Base-by-base conservation (phyloP, 2,797 vertebrate genomes). In the Peromyscus aztecus region DNA sequence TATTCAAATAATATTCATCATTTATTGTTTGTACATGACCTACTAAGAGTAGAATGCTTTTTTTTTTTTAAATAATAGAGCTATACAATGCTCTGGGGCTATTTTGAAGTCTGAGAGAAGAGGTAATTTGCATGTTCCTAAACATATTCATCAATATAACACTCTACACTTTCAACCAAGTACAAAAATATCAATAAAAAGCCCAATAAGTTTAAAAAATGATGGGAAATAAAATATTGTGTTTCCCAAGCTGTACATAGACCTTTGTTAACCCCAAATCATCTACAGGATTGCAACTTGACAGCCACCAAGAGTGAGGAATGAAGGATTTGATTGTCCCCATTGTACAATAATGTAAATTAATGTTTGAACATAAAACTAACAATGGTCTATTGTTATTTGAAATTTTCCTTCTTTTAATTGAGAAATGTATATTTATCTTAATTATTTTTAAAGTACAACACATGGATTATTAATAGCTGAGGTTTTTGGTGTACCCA, bases 261-360 rank as follows among this genome's bases (percentile, higher is more conserved):
- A 17, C 27, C 31, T 19, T 43, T 89, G 43, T 76, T 40, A 77
- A 49, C 29, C 4, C 21, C 24, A 14, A 2, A 27, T 13, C 14
- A 49, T 4, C 6, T 16, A 34, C 0, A 2, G 88, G 67, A 81
- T 40, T 14, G 6, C 0, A 52, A 12, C 5, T 7, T 21, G 49
- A 90, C 9, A 29, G 43, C 55, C n/a, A 65, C 23, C 4, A 52
- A 67, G 29, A 24, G 0, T 0, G 69, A n/a, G 23, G 89, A 63
- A 67, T 27, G 0, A 9, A 6, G 2, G 1, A 52, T 49, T 6
- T 59, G 12, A 49, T 1, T 34, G 2, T 14, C 24, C 11, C 27
- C 6, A 29, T 0, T 31, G 31, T 4, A 82, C 2, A 43, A 29
- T 13, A 49, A n/a, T 3, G 6, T 52, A 78, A 40, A 27, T 29